Evolutionary conservation across 2,113 vertebrate genomes (phyloP).

Genomic region (Amazona guildingii): DNA sequence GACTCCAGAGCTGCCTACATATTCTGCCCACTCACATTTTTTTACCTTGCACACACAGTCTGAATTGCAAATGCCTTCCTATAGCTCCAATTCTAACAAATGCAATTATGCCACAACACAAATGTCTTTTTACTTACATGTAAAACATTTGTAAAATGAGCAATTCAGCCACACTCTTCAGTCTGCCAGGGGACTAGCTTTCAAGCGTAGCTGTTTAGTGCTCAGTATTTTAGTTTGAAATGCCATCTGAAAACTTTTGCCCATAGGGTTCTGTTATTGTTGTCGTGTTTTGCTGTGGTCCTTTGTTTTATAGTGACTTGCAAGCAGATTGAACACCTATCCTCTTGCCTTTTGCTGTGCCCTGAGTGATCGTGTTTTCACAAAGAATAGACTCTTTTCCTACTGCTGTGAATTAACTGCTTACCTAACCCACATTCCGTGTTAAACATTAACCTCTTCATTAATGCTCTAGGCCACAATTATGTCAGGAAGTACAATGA

Average conservation of each 20-base stretch:
- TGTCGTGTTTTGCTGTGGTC: slow-evolving; percentile 1
- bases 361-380: slow-evolving; percentile 72
- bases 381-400: slow-evolving; percentile 50
- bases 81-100: slow-evolving; percentile 4
- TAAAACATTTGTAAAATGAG: slow-evolving; percentile 9
- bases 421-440: not conserved
- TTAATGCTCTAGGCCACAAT: slow-evolving; percentile 92
- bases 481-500: slow-evolving; percentile 96
- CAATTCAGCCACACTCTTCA: slow-evolving; percentile 4
- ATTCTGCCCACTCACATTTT: not conserved
- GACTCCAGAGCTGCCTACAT: not conserved
- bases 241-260: slow-evolving; percentile 47
- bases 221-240: slow-evolving; percentile 67
- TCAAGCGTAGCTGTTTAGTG: slow-evolving; percentile 32
- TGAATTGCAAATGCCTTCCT: slow-evolving; percentile 14
- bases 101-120: not conserved
- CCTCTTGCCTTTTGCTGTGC: slow-evolving; percentile 77
- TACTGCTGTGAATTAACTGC: slow-evolving; percentile 30
- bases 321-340: slow-evolving; percentile 61
- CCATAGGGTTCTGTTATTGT: slow-evolving; percentile 4
- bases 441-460: slow-evolving; percentile 57
- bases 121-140: not conserved
- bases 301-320: slow-evolving; percentile 45
- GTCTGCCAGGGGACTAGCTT: slow-evolving; percentile 61
- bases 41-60: not conserved